Base-by-base conservation (phyloP, 2,797 vertebrate species). In the Streptopelia turtur region DNA sequence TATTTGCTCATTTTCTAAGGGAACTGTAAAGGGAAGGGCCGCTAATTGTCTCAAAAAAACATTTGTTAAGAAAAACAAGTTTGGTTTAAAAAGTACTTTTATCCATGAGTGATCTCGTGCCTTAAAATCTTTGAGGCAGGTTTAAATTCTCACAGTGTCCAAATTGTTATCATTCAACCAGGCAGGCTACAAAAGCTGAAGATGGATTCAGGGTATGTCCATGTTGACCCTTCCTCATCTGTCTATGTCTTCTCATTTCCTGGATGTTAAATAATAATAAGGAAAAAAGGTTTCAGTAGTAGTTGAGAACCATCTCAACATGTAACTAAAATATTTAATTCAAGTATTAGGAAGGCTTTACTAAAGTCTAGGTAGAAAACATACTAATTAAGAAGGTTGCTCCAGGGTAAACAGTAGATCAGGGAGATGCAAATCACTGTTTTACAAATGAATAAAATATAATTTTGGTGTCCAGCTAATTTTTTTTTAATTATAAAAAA, bases 1-100 rank as follows among this genome's bases (percentile, higher is more conserved):
- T 93, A 89, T 87, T 89, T 95, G 94, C 91, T 95, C 96, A 94
- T 95, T 97, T 96, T 94, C 89, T 93, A 91, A 93, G 82, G 83
- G 89, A 94, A 92, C 69, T 93, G 52, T 76, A 89, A 95, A 90
- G 59, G 85, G 89, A 95, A 95, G 78, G 65, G 66, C 82, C 94
- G 53, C 55, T 94, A 89, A 93, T 93, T 92, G 79, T 91, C 55
- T 78, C 79, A 83, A 81, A 92, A 93, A 95, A 91, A 78, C 81
- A 83, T 80, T 93, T 89, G 37, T 91, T 61, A 92, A 78, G 79
- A 89, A 93, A 80, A 94, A 78, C n/a, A 69, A 52, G 30, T 83
- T 95, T 93, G 39, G 77, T 95, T 96, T 89, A 75, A 92, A 93
- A 78, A 49, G 11, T 69, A 78, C 57, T 94, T 92, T 87, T 94